Evolutionary conservation across 2,888 invertebrate species (phyloP).

Genomic region (Ischnura elegans): DNA sequence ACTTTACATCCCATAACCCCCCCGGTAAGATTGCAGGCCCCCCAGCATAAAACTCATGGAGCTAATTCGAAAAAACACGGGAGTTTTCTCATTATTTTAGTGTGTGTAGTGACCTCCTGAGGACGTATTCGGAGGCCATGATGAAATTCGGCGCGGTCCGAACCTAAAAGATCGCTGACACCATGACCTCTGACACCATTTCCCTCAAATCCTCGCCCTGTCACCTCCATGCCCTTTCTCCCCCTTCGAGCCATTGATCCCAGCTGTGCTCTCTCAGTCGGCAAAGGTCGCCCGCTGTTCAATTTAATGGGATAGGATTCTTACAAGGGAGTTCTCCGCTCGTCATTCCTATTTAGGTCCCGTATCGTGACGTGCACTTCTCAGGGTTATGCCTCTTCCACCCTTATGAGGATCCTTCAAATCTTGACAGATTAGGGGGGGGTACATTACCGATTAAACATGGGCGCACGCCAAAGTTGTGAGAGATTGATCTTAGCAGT

Average conservation of each 20-base stretch:
- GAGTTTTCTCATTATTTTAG: neutral
- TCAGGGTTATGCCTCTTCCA: neutral
- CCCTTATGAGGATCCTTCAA: neutral
- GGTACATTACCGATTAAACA: too few species aligned
- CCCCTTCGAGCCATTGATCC: neutral
- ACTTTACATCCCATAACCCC: too few species aligned
- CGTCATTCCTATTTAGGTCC: neutral
- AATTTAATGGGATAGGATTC: neutral
- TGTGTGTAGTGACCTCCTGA: neutral
- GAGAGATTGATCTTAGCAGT: too few species aligned
- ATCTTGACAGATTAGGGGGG: neutral
- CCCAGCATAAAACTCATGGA: too few species aligned
- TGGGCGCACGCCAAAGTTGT: too few species aligned
- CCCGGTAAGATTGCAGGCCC: too few species aligned
- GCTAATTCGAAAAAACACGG: neutral
- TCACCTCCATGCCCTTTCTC: neutral
- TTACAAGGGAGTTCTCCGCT: neutral
- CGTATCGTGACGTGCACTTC: neutral
- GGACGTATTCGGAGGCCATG: neutral
- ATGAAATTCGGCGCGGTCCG: neutral
- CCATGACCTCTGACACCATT: neutral
- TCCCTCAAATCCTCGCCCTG: neutral
- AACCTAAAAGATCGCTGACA: neutral
- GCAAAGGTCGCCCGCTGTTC: constrained; percentile 23
- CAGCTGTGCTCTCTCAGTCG: neutral